Evolutionary conservation across 2,113 vertebrate genomes (phyloP), one percentile per base, ranked within the genome.

Genomic region (Sander lucioperca): DNA sequence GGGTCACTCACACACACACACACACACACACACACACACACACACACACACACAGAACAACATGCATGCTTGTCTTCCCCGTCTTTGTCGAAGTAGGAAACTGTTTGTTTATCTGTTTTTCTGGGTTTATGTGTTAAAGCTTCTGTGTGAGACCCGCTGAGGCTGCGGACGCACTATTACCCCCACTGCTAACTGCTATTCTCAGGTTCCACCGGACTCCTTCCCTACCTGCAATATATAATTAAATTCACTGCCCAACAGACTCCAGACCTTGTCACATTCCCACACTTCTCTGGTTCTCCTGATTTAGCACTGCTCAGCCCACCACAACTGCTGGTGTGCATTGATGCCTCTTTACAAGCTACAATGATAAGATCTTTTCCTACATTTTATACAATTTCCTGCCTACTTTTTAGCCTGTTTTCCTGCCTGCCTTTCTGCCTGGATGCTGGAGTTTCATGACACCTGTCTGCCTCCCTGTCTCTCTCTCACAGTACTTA

Each of bases 1-100:
- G 96, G 97, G 97, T 97, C 97, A 96, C 93, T 95, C 95, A 93
- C 96, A 95, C 95, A 67, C 66, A 19, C 64, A 19, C 50, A 50
- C 67, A 25, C 50, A 47, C 15, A 58, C 62, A 53, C 58, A 57
- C 95, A 21, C 18, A 51, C 53, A 50, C 70, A 33, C 79, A 59
- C 62, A 39, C 48, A 63, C 43, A 18, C 61, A 47, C 23, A 59
- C 66, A 39, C 50, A 63, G 93, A 78, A 66, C 62, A 50, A 65
- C 76, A 65, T 80, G 53, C 79, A 12, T 27, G 88, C 89, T 96
- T 95, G 96, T 97, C 96, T 96, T 96, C 95, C 89, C 50, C 66
- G 91, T 81, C 83, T 83, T 94, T 94, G 95, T 95, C 94, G 90
- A 96, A 95, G 96, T 94, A 95, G 95, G 96, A 96, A 95, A 95